Conservation (phyloP, 2,113 vertebrate species). For the Tonatia bakeri region DNA sequence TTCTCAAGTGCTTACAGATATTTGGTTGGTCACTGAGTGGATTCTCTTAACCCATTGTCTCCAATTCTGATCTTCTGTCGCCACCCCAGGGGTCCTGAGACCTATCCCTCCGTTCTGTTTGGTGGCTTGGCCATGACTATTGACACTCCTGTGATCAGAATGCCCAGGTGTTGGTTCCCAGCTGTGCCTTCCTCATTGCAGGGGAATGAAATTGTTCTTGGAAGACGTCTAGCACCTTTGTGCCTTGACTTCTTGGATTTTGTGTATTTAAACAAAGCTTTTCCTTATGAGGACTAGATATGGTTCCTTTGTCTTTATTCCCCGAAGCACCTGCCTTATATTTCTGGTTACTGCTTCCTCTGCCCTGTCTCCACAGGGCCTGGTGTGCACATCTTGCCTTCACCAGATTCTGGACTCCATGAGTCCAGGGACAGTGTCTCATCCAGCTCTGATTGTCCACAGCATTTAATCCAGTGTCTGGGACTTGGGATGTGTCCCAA, state of each 20-base stretch:
- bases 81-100: not conserved
- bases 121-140: not conserved
- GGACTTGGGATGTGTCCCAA: not conserved
- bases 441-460: not conserved
- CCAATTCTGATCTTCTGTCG: not conserved
- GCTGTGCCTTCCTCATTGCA: not conserved
- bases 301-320: not conserved
- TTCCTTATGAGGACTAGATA: not conserved
- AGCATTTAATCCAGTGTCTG: not conserved
- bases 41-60: not conserved
- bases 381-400: not conserved
- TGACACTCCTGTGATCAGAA: not conserved
- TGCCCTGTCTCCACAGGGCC: not conserved
- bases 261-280: not conserved
- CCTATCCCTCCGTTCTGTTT: not conserved
- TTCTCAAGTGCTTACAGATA: not conserved
- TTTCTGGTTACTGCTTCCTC: not conserved
- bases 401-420: not conserved
- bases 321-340: not conserved
- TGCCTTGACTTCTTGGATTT: not conserved
- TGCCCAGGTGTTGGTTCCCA: not conserved
- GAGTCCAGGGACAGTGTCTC: not conserved
- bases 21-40: not conserved
- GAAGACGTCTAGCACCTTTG: not conserved
- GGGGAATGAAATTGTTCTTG: not conserved